phyloP scores from a whole-genome alignment of 1,140 invertebrate genomes.

The Andrena cerasifolii region DNA sequence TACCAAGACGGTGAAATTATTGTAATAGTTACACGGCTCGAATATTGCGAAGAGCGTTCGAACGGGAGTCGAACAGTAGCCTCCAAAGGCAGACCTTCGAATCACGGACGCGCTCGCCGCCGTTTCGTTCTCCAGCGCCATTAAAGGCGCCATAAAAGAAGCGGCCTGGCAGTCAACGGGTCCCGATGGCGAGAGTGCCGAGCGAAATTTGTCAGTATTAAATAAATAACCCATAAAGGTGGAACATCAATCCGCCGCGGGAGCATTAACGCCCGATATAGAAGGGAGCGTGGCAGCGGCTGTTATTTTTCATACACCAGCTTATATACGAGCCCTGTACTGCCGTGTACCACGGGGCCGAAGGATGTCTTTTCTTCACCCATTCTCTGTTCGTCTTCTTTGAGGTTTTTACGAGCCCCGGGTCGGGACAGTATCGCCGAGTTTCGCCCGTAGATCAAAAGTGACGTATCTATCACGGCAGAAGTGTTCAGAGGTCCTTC shows the following conservation, averaged over 20 bases:
- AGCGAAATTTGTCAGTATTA: constrained; percentile 82
- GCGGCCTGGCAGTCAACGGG: constrained; percentile 52
- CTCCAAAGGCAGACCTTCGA: constrained; percentile 19
- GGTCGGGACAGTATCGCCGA: constrained; percentile 71
- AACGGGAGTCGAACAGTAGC: constrained; percentile 1
- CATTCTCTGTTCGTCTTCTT: constrained; percentile 62
- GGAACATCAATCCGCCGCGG: constrained; percentile 78
- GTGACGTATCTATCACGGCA: constrained; percentile 80
- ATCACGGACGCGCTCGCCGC: constrained; percentile 48
- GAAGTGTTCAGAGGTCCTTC: constrained; percentile 73
- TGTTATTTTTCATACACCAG: constrained; percentile 81
- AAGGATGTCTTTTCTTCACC: constrained; percentile 60
- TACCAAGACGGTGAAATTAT: neutral
- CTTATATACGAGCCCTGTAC: constrained; percentile 70
- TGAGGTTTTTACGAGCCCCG: constrained; percentile 79
- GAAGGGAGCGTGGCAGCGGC: constrained; percentile 62
- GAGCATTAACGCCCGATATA: constrained; percentile 81
- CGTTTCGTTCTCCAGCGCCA: constrained; percentile 66
- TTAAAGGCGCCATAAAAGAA: constrained; percentile 78
- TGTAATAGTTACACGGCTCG: neutral
- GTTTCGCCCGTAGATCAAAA: constrained; percentile 76
- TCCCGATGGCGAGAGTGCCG: constrained; percentile 56
- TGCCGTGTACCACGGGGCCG: constrained; percentile 52
- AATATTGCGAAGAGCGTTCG: neutral
- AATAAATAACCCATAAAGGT: constrained; percentile 82